Conservation (phyloP, 2,113 vertebrate species). For the Odocoileus hemionus region DNA sequence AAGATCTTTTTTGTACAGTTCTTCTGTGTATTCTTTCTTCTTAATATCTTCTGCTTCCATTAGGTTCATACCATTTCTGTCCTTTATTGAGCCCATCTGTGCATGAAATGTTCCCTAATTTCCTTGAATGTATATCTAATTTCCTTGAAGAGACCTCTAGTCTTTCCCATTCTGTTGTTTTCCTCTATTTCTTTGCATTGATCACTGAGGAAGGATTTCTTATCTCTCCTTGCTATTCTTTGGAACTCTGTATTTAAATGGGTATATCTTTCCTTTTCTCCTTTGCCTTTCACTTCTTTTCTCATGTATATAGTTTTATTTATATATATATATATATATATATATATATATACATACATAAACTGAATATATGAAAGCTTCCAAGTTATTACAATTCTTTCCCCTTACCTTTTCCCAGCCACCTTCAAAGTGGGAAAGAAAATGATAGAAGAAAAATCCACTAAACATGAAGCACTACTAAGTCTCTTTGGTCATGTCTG, state of each 20-base stretch:
- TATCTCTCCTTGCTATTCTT: background rate
- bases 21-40: background rate
- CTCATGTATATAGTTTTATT: background rate
- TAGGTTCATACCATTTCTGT: background rate
- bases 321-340: background rate
- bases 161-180: background rate
- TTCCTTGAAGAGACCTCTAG: background rate
- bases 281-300: background rate
- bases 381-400: constrained; percentile 67
- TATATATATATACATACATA: constrained; percentile 13
- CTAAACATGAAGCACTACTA: constrained; percentile 89
- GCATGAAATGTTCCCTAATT: background rate
- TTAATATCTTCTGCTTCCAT: background rate
- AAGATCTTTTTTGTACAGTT: background rate
- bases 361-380: constrained; percentile 82
- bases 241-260: background rate
- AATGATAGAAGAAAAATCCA: constrained; percentile 88
- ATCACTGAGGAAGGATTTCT: background rate
- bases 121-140: background rate
- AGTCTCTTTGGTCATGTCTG: background rate
- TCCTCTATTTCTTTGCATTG: background rate
- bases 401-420: background rate
- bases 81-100: background rate
- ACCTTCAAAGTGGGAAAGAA: constrained; percentile 83
- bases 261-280: background rate